Base-by-base conservation (phyloP, 2,888 invertebrate species). In the Limnephilus rhombicus region DNA sequence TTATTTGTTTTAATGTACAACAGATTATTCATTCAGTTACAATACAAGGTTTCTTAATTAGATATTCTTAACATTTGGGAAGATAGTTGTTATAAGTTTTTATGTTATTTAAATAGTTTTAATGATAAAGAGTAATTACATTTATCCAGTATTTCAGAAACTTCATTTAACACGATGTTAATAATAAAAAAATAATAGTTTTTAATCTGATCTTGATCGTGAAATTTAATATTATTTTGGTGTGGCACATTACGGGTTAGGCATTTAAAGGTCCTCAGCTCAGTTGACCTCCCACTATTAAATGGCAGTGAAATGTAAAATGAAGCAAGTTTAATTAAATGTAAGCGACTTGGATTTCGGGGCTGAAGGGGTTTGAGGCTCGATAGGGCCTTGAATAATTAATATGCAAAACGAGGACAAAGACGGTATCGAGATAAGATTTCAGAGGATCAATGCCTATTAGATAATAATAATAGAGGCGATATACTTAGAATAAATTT, bases 311-410 rank as follows among this genome's bases (percentile, higher is more conserved):
- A 89, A 80, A 80, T 41, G 88, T 80, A 89, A 89, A 89, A 89
- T 80, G 88, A 80, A n/a, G 80, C 80, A 37, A 80, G 34, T 80
- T 89, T 89, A 89, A 89, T 89, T 89, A 89, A 89, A 89, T 89
- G 88, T 89, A 89, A 89, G 88, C 80, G 29, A 80, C 88, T 45
- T 24, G 80, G 45, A 68, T 49, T 45, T n/a, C 15, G 86, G 86
- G 29, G 29, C 88, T n/a, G 80, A n/a, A 41, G 41, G 88, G 88
- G 37, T 3, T 37, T 0, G 37, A 37, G 37, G 18, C 88, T 68
- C 31, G 80, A 31, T 68, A 13, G 88, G 80, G n/a, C n/a, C 41
- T 49, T 45, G 86, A 86, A 45, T 86, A 45, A 41, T 86, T 45
- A 86, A 86, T 86, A 86, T 86, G 41, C 86, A 86, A 86, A 86